Conservation (phyloP, 23 tunicate genomes). For the Trididemnum nubilum region DNA sequence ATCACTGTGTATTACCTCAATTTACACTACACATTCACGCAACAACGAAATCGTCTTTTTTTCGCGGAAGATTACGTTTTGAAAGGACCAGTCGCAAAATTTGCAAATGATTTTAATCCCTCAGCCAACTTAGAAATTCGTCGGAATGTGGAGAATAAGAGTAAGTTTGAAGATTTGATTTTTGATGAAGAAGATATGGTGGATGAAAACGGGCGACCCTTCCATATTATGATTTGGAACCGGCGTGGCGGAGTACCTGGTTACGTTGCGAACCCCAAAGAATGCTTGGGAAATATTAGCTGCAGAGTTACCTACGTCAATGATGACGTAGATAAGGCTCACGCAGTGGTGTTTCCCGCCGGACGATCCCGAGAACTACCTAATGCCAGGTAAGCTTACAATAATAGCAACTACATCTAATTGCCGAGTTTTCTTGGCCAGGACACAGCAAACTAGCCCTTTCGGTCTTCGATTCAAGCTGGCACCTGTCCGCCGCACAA, state of each 20-base stretch:
- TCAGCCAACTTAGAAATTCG: too few relatives aligned
- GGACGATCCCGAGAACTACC: neutral
- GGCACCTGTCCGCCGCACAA: too few relatives aligned
- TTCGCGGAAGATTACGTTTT: too few relatives aligned
- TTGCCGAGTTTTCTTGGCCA: too few relatives aligned
- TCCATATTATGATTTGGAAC: conserved; percentile 42
- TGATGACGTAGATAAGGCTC: conserved; percentile 25
- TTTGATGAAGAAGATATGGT: conserved; percentile 54
- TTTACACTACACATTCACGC: neutral
- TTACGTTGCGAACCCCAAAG: conserved; percentile 82
- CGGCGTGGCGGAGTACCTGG: conserved; percentile 47
- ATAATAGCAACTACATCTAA: too few relatives aligned
- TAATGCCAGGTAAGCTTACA: neutral
- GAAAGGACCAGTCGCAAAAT: too few relatives aligned
- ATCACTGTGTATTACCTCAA: neutral
- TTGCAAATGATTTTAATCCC: too few relatives aligned
- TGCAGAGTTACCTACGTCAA: conserved; percentile 61
- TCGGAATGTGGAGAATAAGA: too few relatives aligned
- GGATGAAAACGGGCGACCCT: conserved; percentile 62
- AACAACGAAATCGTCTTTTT: too few relatives aligned
- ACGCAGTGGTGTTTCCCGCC: conserved; percentile 73
- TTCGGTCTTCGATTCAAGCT: too few relatives aligned
- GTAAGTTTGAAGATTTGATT: neutral
- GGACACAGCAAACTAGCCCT: too few relatives aligned
- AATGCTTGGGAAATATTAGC: conserved; percentile 70